These are phyloP conservation scores for Barbus barbus DNA, from an alignment of 2,113 vertebrate species.

Conservation along the genomic window DNA sequence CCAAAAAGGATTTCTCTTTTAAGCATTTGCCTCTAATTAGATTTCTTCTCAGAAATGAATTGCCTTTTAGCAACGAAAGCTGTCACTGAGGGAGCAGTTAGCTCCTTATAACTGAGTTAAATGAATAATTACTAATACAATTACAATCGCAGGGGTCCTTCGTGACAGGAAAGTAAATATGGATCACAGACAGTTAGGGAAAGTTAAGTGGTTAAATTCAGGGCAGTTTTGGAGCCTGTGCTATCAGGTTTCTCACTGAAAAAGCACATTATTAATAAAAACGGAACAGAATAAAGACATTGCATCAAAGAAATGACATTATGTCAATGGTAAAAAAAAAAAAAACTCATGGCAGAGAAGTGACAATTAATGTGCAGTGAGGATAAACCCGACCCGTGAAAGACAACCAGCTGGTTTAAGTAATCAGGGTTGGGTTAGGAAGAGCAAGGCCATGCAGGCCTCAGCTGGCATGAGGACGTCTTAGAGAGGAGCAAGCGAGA, in stretches of 20 bases:
- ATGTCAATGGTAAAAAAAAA: background rate
- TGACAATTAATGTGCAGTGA: background rate
- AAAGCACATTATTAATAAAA: background rate
- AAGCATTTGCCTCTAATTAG: constrained; percentile 97
- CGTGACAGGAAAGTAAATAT: background rate
- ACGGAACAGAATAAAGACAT: background rate
- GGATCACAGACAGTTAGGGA: background rate
- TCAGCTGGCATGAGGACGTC: constrained; percentile 82
- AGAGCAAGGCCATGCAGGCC: constrained; percentile 66
- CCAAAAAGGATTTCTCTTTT: constrained; percentile 91
- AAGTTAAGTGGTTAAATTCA: background rate
- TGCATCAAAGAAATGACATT: too few relatives aligned
- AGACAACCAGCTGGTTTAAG: constrained; percentile 34
- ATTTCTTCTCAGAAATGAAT: constrained; percentile 95
- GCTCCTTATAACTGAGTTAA: constrained; percentile 99
- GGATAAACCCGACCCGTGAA: background rate
- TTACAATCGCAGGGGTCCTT: constrained; percentile 85
- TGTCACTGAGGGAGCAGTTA: constrained; percentile 95
- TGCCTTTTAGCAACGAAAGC: constrained; percentile 94
- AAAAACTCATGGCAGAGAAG: background rate
- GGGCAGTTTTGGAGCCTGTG: background rate
- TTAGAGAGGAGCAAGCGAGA: constrained; percentile 79
- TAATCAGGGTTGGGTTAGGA: constrained; percentile 11
- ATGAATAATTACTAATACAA: constrained; percentile 96
- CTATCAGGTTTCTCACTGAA: background rate